phyloP scores from a whole-genome alignment of 2,113 vertebrate genomes.

The Clinocottus analis region DNA sequence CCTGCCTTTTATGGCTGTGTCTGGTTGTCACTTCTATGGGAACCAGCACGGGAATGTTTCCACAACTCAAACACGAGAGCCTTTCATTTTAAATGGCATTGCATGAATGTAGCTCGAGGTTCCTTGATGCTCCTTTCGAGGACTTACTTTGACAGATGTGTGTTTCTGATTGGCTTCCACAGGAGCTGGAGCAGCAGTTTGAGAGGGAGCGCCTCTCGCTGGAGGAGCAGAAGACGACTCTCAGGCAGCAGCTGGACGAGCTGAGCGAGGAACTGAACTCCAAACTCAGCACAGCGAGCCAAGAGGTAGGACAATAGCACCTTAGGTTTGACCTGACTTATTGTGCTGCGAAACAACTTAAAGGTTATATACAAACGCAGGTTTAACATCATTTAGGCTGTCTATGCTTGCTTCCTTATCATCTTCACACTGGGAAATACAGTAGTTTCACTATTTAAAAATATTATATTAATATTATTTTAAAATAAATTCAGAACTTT shows the following conservation, averaged over 20 bases:
- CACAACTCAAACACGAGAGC: not conserved
- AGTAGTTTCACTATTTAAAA: not conserved
- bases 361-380: not conserved
- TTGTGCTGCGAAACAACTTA: not conserved
- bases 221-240: conserved; percentile 91
- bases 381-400: not conserved
- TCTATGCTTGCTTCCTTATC: not conserved
- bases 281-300: conserved; percentile 88
- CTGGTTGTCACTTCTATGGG: not conserved
- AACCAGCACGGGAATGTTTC: not conserved
- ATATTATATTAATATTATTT: not conserved
- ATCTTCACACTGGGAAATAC: not conserved
- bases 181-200: conserved; percentile 96
- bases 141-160: not conserved
- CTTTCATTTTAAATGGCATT: no score
- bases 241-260: conserved; percentile 90
- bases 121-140: not conserved
- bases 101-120: not conserved
- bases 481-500: not conserved
- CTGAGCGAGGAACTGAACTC: conserved; percentile 89
- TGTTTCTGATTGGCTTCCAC: conserved; percentile 32
- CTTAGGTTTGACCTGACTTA: not conserved
- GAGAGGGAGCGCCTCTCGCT: conserved; percentile 89
- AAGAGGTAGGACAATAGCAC: conserved; percentile 83
- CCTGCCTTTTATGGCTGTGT: not conserved